phyloP scores from a whole-genome alignment of 1,140 invertebrate genomes.

The Trichoplusia ni region DNA sequence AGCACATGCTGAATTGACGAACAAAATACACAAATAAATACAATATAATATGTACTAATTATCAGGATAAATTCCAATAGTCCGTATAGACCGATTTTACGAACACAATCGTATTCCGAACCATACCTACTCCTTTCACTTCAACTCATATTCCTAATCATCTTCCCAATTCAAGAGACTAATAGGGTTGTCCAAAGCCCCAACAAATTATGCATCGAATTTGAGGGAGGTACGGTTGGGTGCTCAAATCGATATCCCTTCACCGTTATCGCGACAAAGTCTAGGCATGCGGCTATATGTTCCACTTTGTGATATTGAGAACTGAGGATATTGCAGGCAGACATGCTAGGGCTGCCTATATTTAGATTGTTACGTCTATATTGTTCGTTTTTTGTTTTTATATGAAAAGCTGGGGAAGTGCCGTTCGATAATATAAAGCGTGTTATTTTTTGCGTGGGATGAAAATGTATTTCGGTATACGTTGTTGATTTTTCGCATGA shows the following conservation, averaged over 20 bases:
- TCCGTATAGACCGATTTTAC: too few relatives aligned
- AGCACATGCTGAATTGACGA: too few relatives aligned
- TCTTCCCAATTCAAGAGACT: neutral
- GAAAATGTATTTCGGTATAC: too few relatives aligned
- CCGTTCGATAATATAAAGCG: neutral
- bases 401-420: neutral
- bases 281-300: neutral
- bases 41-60: too few relatives aligned
- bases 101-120: too few relatives aligned
- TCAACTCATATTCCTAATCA: neutral
- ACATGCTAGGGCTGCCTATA: constrained; percentile 13
- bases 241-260: constrained; percentile 34
- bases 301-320: constrained; percentile 5
- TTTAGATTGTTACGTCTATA: too few relatives aligned
- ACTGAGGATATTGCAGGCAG: constrained; percentile 4
- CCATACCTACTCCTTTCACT: too few relatives aligned
- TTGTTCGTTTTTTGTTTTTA: neutral
- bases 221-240: neutral
- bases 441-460: too few relatives aligned
- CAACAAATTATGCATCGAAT: constrained; percentile 23
- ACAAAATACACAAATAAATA: too few relatives aligned
- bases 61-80: too few relatives aligned
- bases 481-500: too few relatives aligned
- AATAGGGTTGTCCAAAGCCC: neutral
- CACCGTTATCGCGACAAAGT: constrained; percentile 19